Evolutionary conservation across 2,888 invertebrate species (phyloP).

Genomic region (Phengaris alcon): DNA sequence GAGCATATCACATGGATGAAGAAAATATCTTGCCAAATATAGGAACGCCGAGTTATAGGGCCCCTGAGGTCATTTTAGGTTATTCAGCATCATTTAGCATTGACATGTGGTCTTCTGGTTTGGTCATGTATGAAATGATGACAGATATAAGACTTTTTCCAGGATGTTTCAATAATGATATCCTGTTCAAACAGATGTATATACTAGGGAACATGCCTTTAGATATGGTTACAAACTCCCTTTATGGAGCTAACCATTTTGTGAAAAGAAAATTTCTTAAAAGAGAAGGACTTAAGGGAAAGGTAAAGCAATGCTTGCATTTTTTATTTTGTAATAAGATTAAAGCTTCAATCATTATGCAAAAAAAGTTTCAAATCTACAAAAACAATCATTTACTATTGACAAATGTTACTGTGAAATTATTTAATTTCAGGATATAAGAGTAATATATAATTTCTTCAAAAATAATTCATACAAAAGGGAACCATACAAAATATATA

Average conservation of each 20-base stretch:
- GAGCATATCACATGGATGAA: constrained; percentile 39
- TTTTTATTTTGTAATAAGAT: not conserved
- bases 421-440: constrained; percentile 41
- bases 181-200: constrained; percentile 53
- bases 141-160: constrained; percentile 47
- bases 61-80: constrained; percentile 62
- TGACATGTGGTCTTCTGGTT: constrained; percentile 60
- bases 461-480: constrained; percentile 38
- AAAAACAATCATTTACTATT: not conserved
- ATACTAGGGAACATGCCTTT: constrained; percentile 47
- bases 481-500: constrained; percentile 40
- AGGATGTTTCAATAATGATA: constrained; percentile 47
- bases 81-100: constrained; percentile 47
- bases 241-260: constrained; percentile 44
- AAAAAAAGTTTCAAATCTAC: no score
- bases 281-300: constrained; percentile 32
- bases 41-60: constrained; percentile 50
- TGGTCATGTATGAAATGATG: constrained; percentile 59
- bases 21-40: constrained; percentile 39
- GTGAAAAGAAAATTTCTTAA: constrained; percentile 42
- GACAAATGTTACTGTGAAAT: not conserved
- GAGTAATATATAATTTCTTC: constrained; percentile 35
- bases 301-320: constrained; percentile 38
- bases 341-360: no score
- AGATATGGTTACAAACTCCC: constrained; percentile 47